Evolutionary conservation across 1,140 invertebrate species (phyloP).

Genomic region (Drosophila paulistorum): DNA sequence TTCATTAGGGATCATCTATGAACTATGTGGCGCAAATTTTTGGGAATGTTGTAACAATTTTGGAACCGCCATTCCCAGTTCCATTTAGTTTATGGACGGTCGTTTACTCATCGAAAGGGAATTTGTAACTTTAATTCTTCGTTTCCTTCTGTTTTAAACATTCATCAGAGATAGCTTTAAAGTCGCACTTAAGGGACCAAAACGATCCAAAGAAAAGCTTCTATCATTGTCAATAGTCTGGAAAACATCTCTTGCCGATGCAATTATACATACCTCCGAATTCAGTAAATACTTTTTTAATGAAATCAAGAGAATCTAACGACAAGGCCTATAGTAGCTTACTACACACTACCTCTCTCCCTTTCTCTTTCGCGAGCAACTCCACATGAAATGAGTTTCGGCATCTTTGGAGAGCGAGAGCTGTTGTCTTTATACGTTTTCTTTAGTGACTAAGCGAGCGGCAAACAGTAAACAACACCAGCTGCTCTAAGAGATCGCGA

Average conservation of each 20-base stretch:
- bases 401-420: constrained; percentile 55
- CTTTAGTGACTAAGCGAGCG: constrained; percentile 70
- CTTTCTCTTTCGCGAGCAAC: neutral
- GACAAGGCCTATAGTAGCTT: neutral
- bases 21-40: no score
- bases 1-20: no score
- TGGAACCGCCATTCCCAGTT: no score
- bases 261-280: neutral
- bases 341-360: neutral
- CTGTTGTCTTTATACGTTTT: constrained; percentile 48
- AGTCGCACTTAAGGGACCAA: neutral
- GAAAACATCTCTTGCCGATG: neutral
- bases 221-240: constrained; percentile 34
- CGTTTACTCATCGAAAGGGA: no score
- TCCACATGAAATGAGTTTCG: constrained; percentile 40
- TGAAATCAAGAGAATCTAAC: neutral
- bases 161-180: no score
- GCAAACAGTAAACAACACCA: constrained; percentile 76
- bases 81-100: no score
- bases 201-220: constrained; percentile 18
- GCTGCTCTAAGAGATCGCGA: constrained; percentile 25
- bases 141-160: no score
- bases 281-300: neutral
- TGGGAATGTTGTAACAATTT: no score
- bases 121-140: no score